Evolutionary conservation across 2,888 invertebrate genomes (phyloP).

Genomic region (Plebejus argus): DNA sequence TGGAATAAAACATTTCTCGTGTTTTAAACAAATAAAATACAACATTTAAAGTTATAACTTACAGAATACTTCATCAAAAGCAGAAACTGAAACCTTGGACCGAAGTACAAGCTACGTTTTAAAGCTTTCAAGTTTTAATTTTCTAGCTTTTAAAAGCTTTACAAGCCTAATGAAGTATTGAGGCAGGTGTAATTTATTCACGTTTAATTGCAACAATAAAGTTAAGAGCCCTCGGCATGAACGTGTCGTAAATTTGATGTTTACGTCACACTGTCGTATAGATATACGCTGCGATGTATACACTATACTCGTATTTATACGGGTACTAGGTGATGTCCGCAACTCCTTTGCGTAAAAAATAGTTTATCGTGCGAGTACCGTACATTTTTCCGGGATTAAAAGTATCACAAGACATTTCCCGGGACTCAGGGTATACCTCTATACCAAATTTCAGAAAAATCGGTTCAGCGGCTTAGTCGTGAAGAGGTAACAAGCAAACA

Average conservation of each 20-base stretch:
- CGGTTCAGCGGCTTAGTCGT: too few relatives aligned
- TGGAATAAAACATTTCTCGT: too few relatives aligned
- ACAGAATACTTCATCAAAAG: neutral
- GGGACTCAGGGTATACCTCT: too few relatives aligned
- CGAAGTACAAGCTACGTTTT: neutral
- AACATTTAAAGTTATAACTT: neutral
- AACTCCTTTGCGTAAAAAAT: too few relatives aligned
- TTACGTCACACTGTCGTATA: neutral
- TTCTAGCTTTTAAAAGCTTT: neutral
- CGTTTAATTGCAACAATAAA: slow-evolving; percentile 1
- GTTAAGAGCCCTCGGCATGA: neutral
- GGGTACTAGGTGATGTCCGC: too few relatives aligned
- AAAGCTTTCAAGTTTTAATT: neutral
- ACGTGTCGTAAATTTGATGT: slow-evolving; percentile 1
- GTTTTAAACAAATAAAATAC: neutral
- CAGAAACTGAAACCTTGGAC: neutral
- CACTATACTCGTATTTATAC: neutral
- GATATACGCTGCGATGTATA: neutral
- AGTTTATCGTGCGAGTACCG: too few relatives aligned
- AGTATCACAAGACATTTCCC: too few relatives aligned
- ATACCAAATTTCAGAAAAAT: too few relatives aligned
- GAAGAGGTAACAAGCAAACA: too few relatives aligned
- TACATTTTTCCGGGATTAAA: too few relatives aligned
- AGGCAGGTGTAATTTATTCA: slow-evolving; percentile 5
- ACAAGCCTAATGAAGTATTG: neutral